phyloP scores from a whole-genome alignment of 2,888 invertebrate genomes.

The Candidula unifasciata region DNA sequence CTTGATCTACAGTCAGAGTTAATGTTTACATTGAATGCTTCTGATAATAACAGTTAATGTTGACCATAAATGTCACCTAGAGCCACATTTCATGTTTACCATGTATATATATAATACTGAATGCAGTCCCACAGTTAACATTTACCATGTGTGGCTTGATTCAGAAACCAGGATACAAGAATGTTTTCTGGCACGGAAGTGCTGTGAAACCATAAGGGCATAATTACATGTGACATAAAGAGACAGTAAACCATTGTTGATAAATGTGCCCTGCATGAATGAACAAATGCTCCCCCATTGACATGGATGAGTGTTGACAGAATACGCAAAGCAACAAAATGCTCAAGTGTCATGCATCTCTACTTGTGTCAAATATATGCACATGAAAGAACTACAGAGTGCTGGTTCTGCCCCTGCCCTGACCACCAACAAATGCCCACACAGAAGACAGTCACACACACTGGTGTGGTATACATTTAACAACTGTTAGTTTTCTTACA shows the following conservation, averaged over 20 bases:
- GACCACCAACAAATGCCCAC: not conserved
- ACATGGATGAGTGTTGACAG: conserved; percentile 37
- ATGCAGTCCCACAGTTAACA: not conserved
- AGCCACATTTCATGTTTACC: no score
- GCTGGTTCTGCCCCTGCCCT: not conserved
- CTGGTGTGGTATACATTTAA: not conserved
- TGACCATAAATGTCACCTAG: no score
- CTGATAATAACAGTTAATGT: no score
- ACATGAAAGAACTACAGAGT: not conserved
- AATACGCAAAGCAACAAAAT: conserved; percentile 53
- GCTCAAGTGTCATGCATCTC: conserved; percentile 51
- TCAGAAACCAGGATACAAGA: conserved; percentile 1
- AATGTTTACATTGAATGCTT: no score
- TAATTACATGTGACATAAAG: conserved; percentile 35
- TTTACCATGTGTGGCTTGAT: not conserved
- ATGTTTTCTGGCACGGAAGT: conserved; percentile 45
- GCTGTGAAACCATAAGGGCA: conserved; percentile 50
- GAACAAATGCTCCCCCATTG: no score
- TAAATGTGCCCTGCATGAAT: conserved; percentile 3
- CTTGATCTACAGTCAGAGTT: no score
- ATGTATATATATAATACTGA: no score
- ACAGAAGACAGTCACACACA: not conserved
- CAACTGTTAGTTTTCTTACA: not conserved
- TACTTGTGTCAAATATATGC: conserved; percentile 44
- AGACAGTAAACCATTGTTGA: conserved; percentile 25